Evolutionary conservation across 2,113 vertebrate genomes (phyloP).

Genomic region (Brevimyrus niger): DNA sequence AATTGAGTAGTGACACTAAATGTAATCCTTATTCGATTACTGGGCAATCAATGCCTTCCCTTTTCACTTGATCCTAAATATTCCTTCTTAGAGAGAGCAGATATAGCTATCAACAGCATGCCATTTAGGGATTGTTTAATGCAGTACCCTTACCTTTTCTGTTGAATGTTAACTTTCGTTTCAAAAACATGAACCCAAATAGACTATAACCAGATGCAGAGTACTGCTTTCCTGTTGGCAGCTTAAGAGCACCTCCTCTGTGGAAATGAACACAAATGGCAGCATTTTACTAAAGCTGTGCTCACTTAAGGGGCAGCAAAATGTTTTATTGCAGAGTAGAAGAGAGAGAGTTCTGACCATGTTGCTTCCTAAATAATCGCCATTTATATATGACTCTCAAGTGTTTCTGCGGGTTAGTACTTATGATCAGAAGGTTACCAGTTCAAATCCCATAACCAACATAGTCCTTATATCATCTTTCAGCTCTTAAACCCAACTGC

Average conservation of each 20-base stretch:
- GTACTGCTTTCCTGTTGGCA: neutral
- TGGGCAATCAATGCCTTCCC: slow-evolving; percentile 14
- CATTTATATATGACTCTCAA: neutral
- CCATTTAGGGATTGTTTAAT: neutral
- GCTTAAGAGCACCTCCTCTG: neutral
- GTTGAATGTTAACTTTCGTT: neutral
- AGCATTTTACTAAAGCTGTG: neutral
- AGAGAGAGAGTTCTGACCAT: neutral
- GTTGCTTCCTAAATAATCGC: neutral
- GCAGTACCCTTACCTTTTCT: neutral
- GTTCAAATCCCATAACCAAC: neutral
- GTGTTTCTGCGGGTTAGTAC: neutral
- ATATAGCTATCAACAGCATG: neutral
- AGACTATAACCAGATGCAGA: neutral
- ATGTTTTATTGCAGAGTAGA: neutral
- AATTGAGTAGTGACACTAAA: neutral
- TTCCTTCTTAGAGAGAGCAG: slow-evolving; percentile 3
- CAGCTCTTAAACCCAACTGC: neutral
- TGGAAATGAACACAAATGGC: neutral
- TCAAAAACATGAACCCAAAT: neutral
- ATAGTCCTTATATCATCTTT: neutral
- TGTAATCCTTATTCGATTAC: slow-evolving; percentile 11
- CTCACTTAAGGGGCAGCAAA: neutral
- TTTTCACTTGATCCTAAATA: neutral
- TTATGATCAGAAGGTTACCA: neutral